phyloP scores from a whole-genome alignment of 2,113 vertebrate species.

The Hyaena hyaena region DNA sequence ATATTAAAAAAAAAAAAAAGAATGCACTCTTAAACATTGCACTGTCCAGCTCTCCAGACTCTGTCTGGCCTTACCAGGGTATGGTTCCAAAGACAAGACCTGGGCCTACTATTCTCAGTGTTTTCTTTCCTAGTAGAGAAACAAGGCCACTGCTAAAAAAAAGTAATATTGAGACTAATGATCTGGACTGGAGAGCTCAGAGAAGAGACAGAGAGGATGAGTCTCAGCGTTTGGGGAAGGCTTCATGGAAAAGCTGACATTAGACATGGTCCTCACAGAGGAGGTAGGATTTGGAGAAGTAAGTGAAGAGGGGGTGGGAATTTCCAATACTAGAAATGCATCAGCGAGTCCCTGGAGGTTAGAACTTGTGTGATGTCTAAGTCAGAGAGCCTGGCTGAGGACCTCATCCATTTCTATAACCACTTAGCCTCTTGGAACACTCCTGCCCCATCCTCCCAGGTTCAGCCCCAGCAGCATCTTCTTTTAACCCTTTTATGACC shows the following conservation, averaged over 20 bases:
- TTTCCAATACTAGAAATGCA: neutral
- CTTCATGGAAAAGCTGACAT: neutral
- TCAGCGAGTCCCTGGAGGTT: neutral
- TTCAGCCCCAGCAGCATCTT: neutral
- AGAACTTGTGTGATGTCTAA: neutral
- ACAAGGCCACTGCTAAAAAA: neutral
- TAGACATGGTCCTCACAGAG: neutral
- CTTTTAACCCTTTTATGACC: neutral
- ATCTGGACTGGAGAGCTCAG: neutral
- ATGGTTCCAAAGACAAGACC: neutral
- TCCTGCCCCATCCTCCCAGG: rapidly evolving
- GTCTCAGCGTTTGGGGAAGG: neutral
- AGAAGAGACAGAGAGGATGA: neutral
- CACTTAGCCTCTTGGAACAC: neutral
- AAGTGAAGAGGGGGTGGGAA: neutral
- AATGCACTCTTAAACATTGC: neutral
- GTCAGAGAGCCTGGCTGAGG: neutral
- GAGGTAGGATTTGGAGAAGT: neutral
- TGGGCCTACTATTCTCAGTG: neutral
- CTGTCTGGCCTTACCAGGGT: neutral
- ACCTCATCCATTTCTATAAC: neutral
- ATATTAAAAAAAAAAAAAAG: too few relatives aligned
- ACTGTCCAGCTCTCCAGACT: neutral
- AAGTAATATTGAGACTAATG: neutral
- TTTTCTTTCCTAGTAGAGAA: neutral